A percentile compares a stretch with the other conserved stretches of the same genome.
These are phyloP conservation scores for Griposia aprilina DNA, from an alignment of 2,888 invertebrate genomes.

Conservation along the genomic window DNA sequence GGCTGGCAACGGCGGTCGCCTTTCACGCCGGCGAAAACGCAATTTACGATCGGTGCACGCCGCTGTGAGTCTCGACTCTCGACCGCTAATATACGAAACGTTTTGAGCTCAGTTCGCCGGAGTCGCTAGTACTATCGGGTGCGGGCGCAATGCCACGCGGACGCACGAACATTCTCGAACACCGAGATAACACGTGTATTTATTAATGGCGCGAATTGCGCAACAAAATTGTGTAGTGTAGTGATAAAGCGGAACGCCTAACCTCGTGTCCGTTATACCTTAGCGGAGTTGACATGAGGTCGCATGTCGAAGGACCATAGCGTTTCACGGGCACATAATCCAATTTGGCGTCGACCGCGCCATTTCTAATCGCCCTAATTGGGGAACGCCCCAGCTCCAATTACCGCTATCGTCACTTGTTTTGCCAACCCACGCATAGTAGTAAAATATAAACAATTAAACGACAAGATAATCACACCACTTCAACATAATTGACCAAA, in stretches of 20 bases:
- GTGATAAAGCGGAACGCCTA: conserved; percentile 73
- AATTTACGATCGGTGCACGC: conserved; percentile 80
- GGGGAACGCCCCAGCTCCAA: conserved; percentile 78
- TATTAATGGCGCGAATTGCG: conserved; percentile 82
- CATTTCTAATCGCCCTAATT: conserved; percentile 83
- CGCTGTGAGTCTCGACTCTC: conserved; percentile 67
- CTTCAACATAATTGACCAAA: conserved; percentile 57
- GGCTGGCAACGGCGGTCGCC: conserved; percentile 79
- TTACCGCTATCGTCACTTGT: conserved; percentile 76
- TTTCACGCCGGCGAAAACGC: conserved; percentile 85
- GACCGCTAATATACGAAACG: conserved; percentile 68
- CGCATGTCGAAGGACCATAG: conserved; percentile 68
- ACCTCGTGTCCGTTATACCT: conserved; percentile 62
- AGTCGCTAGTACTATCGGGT: conserved; percentile 66
- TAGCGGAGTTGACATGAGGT: conserved; percentile 69
- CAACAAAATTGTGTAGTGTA: conserved; percentile 73
- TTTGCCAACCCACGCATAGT: conserved; percentile 68
- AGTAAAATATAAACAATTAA: conserved; percentile 70
- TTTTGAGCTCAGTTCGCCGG: conserved; percentile 62
- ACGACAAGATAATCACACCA: conserved; percentile 68
- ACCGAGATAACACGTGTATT: conserved; percentile 84
- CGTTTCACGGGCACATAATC: conserved; percentile 77
- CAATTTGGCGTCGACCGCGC: conserved; percentile 77
- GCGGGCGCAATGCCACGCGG: conserved; percentile 81
- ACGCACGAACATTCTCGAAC: conserved; percentile 85